phyloP scores from a whole-genome alignment of 2,888 invertebrate species.

The Acleris emargana region DNA sequence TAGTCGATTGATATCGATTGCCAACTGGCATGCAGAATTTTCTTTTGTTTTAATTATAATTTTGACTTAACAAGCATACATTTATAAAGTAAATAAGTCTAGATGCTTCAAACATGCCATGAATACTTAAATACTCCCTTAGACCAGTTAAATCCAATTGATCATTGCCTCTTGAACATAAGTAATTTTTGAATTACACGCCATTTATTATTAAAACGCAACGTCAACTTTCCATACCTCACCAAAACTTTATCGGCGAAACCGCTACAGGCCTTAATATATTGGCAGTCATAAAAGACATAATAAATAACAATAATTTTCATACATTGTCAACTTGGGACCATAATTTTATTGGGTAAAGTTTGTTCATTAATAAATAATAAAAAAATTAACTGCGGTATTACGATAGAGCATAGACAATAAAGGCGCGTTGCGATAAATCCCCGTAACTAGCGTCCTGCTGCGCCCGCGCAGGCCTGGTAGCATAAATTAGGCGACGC shows the following conservation, averaged over 20 bases:
- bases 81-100: too few relatives aligned
- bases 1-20: too few relatives aligned
- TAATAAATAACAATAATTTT: slow-evolving; percentile 33
- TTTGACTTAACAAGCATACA: too few relatives aligned
- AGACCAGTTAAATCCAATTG: too few relatives aligned
- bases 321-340: slow-evolving; percentile 27
- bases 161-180: too few relatives aligned
- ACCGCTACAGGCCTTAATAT: slow-evolving; percentile 24
- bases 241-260: slow-evolving; percentile 8
- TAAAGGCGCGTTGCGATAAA: slow-evolving; percentile 58
- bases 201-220: too few relatives aligned
- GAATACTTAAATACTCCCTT: too few relatives aligned
- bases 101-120: too few relatives aligned
- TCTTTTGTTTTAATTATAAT: too few relatives aligned
- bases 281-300: slow-evolving; percentile 35
- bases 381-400: slow-evolving; percentile 52
- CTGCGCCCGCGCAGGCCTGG: slow-evolving; percentile 47
- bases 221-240: too few relatives aligned
- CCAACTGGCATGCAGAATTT: too few relatives aligned
- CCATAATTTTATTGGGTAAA: slow-evolving; percentile 27
- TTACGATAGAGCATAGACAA: slow-evolving; percentile 45
- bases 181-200: too few relatives aligned
- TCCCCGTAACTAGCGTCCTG: slow-evolving; percentile 62
- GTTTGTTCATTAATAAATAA: slow-evolving; percentile 62
- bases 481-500: slow-evolving; percentile 58